A percentile compares a stretch with the other conserved stretches of the same genome.
These are phyloP conservation scores for Limnothrissa miodon DNA, from an alignment of 2,113 vertebrate genomes.

Conservation along the genomic window DNA sequence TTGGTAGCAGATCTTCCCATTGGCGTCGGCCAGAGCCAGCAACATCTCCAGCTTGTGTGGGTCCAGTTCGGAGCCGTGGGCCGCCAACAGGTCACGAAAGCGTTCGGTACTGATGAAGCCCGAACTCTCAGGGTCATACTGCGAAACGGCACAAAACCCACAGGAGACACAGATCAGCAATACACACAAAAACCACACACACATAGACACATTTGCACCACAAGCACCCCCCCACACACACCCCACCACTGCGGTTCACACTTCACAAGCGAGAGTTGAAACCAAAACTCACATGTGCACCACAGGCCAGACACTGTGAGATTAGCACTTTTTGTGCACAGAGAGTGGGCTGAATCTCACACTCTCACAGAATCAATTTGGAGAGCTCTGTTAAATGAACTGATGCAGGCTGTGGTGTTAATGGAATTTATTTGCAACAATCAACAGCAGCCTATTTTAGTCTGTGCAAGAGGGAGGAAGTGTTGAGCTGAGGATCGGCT, in stretches of 20 bases:
- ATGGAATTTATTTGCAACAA: conserved; percentile 9
- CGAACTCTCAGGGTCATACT: conserved; percentile 91
- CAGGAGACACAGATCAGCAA: not conserved
- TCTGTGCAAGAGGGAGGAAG: not conserved
- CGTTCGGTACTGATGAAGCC: conserved; percentile 94
- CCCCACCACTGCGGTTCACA: not conserved
- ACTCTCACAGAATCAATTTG: conserved; percentile 5
- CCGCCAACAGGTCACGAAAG: conserved; percentile 87
- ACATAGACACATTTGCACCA: not conserved
- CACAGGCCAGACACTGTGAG: not conserved
- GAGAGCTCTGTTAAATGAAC: conserved; percentile 7
- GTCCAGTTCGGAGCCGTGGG: conserved; percentile 87
- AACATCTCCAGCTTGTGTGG: conserved; percentile 95
- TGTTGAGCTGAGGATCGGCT: not conserved
- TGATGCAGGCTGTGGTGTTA: not conserved
- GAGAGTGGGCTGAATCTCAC: not conserved
- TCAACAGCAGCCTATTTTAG: not conserved
- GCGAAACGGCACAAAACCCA: conserved; percentile 47
- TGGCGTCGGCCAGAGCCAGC: conserved; percentile 88
- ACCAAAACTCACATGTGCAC: not conserved
- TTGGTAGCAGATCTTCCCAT: conserved; percentile 95
- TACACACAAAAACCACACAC: conserved; percentile 1
- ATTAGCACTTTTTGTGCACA: not conserved
- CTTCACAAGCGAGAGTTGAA: not conserved
- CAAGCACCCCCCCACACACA: not conserved